phyloP scores from a whole-genome alignment of 2,113 vertebrate genomes.

The Fulmarus glacialis region DNA sequence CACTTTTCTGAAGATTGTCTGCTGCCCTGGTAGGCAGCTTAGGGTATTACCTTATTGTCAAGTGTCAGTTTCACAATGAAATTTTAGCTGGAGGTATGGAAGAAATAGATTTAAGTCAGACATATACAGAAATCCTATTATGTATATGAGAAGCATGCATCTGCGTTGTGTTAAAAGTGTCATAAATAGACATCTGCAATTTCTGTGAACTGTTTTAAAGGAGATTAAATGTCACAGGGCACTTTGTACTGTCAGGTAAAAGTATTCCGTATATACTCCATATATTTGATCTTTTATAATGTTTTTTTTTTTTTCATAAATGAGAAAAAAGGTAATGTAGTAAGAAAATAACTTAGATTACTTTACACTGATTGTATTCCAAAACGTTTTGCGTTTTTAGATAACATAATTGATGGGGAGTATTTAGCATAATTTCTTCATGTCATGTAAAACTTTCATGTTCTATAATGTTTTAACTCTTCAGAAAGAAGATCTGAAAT shows the following conservation, averaged over 20 bases:
- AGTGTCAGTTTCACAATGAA: background rate
- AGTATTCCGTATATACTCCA: background rate
- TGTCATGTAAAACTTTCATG: background rate
- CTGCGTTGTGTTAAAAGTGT: background rate
- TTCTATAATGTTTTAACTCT: background rate
- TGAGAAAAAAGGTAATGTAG: background rate
- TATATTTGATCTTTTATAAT: background rate
- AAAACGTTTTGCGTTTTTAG: background rate
- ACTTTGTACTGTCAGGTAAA: background rate
- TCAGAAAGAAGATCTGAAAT: background rate
- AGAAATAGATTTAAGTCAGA: background rate
- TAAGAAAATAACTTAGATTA: background rate
- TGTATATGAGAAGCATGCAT: background rate
- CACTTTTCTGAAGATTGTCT: background rate
- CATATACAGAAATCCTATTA: background rate
- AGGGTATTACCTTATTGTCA: background rate
- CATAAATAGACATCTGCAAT: background rate
- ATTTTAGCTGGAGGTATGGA: background rate
- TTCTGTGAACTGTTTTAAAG: background rate
- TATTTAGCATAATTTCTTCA: background rate
- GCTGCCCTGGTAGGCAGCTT: background rate
- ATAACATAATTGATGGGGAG: background rate
- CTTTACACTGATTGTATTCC: background rate
- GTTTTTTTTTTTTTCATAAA: background rate
- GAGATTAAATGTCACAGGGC: background rate